Base-by-base conservation (phyloP, 2,888 invertebrate species). In the Dynastes maya region DNA sequence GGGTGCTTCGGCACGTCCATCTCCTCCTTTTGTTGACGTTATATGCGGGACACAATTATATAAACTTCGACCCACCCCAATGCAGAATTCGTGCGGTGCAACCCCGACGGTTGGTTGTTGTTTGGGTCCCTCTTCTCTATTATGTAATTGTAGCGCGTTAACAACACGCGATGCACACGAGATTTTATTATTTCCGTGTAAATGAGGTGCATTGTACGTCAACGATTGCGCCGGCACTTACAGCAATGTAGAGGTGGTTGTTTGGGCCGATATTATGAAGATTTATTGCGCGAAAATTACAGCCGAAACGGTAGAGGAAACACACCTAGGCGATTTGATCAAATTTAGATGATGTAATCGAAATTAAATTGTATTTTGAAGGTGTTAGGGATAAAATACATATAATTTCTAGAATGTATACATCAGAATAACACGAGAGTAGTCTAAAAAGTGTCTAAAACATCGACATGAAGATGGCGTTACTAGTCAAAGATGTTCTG, bases 171-270 rank as follows among this genome's bases (percentile, higher is more conserved):
- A 61, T 61, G 29, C 61, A 74, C 61, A 63, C 49, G 72, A 74
- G 61, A 74, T 74, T 74, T 74, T 74, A 74, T 74, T 74, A 74
- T 74, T 61, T 74, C 72, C 72, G 72, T 58, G 61, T 74, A 74
- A 74, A 74, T 61, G 72, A 74, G 37, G 55, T 74, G 45, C 61
- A 74, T 74, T 74, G 61, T 61, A 22, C 45, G 49, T 27, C 51
- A 13, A 13, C 49, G 40, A 29, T 51, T 51, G 32, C 51, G 49
- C 5, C 22, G 22, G 9, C 51, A 27, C 68, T 68, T 51, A 51
- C 51, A 40, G n/a, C 55, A 2, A 65, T 37, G 11, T 29, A 5
- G 13, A 29, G 40, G n/a, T 6, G 16, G 55, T 55, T 68, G 68
- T 68, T 68, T 29, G 11, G 22, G 11, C 13, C 9, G 68, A 6